Evolutionary conservation across 2,113 vertebrate genomes (phyloP).

Genomic region (Furnarius figulus): DNA sequence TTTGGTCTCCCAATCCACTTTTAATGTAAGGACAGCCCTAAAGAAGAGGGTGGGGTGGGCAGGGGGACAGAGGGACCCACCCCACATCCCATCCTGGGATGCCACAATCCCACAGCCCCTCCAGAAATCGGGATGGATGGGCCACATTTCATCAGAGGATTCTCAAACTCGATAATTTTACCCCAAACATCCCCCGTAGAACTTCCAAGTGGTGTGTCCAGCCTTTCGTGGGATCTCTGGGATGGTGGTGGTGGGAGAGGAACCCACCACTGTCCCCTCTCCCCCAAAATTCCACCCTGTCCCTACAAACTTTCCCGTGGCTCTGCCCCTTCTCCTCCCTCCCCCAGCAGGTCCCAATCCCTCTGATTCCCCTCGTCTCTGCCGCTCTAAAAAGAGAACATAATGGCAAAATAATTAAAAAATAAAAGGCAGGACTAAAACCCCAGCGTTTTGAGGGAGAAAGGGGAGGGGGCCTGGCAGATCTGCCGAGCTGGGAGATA

Average conservation of each 20-base stretch:
- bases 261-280: neutral
- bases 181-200: neutral
- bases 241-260: fast-evolving
- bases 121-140: fast-evolving
- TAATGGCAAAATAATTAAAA: slow-evolving; percentile 71
- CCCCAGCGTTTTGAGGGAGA: slow-evolving; percentile 30
- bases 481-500: slow-evolving; percentile 76
- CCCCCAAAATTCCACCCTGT: neutral
- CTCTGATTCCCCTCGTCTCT: neutral
- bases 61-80: neutral
- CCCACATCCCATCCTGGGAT: neutral
- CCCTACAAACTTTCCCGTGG: neutral
- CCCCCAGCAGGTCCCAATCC: neutral
- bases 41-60: too few species aligned
- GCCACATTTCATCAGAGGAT: fast-evolving
- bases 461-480: slow-evolving; percentile 29
- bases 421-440: neutral
- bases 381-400: slow-evolving; percentile 25
- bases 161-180: neutral
- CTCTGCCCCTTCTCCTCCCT: neutral
- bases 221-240: neutral
- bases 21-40: fast-evolving
- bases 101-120: fast-evolving
- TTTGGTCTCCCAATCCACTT: fast-evolving
- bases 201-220: fast-evolving